Evolutionary conservation across 2,888 invertebrate species (phyloP).

Genomic region (Sphaerophoria rueppellii): DNA sequence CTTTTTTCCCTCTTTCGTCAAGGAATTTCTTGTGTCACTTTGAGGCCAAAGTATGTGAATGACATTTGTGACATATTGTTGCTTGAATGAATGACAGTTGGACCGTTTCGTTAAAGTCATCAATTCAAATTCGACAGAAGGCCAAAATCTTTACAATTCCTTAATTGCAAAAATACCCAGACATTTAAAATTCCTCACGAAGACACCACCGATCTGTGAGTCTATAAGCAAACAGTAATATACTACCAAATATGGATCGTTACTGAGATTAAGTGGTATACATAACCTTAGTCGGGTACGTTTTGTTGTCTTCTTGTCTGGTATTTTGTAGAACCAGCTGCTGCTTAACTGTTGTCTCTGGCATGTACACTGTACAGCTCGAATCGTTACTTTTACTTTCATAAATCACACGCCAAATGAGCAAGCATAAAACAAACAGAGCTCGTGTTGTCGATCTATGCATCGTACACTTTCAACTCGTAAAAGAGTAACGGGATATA

Average conservation of each 20-base stretch:
- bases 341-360: constrained; percentile 21
- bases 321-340: constrained; percentile 72
- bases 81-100: too few species aligned
- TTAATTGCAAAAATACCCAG: too few species aligned
- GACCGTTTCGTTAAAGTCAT: too few species aligned
- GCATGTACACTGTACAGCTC: constrained; percentile 27
- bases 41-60: too few species aligned
- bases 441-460: background rate
- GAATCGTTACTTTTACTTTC: constrained; percentile 74
- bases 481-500: constrained; percentile 43
- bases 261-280: constrained; percentile 74
- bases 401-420: constrained; percentile 74
- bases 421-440: constrained; percentile 41
- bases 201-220: constrained; percentile 20
- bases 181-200: constrained; percentile 9
- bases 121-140: background rate
- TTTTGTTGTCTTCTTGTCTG: constrained; percentile 73
- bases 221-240: constrained; percentile 64
- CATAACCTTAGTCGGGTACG: constrained; percentile 73
- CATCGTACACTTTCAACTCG: background rate
- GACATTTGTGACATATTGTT: too few species aligned
- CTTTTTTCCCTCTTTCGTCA: too few species aligned
- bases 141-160: background rate
- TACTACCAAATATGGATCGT: constrained; percentile 64
- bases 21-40: too few species aligned